A percentile compares a stretch with the other conserved stretches of the same genome.
These are phyloP conservation scores for Dolichomitus sp. DNA, from an alignment of 2,888 invertebrate species.

Conservation along the genomic window DNA sequence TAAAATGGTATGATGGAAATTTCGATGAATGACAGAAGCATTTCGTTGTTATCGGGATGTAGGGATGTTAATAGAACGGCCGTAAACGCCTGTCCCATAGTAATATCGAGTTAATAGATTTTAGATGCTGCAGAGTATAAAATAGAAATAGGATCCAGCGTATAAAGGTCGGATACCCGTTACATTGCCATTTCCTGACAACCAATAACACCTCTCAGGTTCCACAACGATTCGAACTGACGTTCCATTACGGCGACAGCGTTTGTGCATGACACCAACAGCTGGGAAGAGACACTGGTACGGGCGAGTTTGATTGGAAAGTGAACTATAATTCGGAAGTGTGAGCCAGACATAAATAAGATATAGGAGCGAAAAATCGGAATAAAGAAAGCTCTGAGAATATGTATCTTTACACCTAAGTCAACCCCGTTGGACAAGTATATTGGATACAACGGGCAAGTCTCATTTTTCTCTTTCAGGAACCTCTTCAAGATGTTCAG, in stretches of 20 bases:
- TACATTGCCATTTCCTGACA: slow-evolving; percentile 51
- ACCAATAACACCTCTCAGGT: slow-evolving; percentile 62
- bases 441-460: neutral
- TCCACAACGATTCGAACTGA: slow-evolving; percentile 58
- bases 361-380: neutral
- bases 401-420: neutral
- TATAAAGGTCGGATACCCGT: neutral
- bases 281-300: neutral
- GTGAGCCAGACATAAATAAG: neutral
- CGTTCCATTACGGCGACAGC: slow-evolving; percentile 62
- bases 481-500: neutral
- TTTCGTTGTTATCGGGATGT: neutral
- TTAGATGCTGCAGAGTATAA: neutral
- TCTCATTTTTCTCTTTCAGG: neutral
- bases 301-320: neutral
- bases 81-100: neutral
- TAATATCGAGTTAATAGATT: neutral
- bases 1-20: no score
- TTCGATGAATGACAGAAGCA: no score
- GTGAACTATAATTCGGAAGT: neutral
- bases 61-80: neutral
- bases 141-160: slow-evolving; percentile 2
- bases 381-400: neutral
- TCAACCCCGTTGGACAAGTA: neutral
- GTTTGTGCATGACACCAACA: slow-evolving; percentile 17